Conservation (phyloP, 2,797 vertebrate species). For the Echiichthys vipera region DNA sequence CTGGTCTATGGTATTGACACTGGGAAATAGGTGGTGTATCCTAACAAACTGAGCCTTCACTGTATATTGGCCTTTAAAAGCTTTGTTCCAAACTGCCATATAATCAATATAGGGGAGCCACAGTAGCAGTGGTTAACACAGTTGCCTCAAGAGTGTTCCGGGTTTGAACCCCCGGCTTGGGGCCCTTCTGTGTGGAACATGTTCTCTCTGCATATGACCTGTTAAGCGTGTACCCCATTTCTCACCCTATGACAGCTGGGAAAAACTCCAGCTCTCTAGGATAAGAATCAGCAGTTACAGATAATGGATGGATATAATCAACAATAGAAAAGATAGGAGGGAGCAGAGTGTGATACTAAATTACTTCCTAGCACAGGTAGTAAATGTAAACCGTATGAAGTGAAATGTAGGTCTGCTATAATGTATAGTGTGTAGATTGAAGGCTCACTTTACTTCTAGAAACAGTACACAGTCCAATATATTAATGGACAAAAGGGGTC, state of each 20-base stretch:
- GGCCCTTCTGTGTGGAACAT: no score
- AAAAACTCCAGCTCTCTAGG: no score
- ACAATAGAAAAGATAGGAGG: not conserved
- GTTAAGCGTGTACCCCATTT: no score
- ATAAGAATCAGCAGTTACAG: no score
- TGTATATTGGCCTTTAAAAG: not conserved
- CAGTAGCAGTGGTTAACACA: no score
- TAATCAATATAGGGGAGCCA: not conserved
- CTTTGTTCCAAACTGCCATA: not conserved
- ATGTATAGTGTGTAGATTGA: not conserved
- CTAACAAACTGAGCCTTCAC: not conserved
- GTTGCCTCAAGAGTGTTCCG: no score
- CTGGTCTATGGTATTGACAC: no score
- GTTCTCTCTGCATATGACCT: no score
- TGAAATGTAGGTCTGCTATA: not conserved
- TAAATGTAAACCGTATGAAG: not conserved
- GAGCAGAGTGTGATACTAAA: not conserved
- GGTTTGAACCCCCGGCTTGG: no score
- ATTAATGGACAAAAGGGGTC: constrained; percentile 2
- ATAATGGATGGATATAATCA: no score
- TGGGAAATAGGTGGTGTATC: not conserved
- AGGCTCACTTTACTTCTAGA: not conserved
- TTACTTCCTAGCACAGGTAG: not conserved
- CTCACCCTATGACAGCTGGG: no score
- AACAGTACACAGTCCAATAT: not conserved